phyloP scores from a whole-genome alignment of 2,797 vertebrate species.

The Coendou prehensilis region DNA sequence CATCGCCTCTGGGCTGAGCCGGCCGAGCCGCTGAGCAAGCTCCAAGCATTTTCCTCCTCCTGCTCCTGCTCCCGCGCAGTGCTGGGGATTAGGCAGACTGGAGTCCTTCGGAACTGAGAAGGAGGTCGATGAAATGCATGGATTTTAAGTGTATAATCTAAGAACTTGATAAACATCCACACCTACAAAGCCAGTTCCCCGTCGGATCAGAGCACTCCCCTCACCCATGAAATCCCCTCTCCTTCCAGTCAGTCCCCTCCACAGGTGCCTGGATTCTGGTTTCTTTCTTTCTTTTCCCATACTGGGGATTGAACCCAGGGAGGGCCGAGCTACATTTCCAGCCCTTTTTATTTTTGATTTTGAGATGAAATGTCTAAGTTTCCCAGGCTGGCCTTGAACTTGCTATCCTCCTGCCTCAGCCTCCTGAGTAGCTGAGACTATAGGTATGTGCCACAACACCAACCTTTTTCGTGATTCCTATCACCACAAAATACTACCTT shows the following conservation, averaged over 20 bases:
- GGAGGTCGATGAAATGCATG: not conserved
- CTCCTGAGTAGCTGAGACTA: too few relatives aligned
- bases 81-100: not conserved
- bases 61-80: too few relatives aligned
- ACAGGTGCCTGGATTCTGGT: not conserved
- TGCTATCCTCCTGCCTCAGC: not conserved
- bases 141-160: too few relatives aligned
- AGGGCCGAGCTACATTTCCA: not conserved
- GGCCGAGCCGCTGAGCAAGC: too few relatives aligned
- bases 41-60: too few relatives aligned
- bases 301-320: not conserved
- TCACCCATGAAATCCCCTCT: too few relatives aligned
- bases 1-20: too few relatives aligned
- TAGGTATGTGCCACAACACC: too few relatives aligned
- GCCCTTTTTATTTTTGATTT: not conserved
- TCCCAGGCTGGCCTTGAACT: not conserved
- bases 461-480: not conserved
- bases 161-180: not conserved
- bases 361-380: not conserved
- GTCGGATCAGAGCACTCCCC: too few relatives aligned
- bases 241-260: too few relatives aligned
- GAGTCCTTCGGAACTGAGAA: not conserved
- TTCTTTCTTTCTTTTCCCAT: not conserved
- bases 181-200: not conserved
- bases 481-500: not conserved